Conservation (phyloP, 1,140 invertebrate genomes). For the Hycleus phaleratus region DNA sequence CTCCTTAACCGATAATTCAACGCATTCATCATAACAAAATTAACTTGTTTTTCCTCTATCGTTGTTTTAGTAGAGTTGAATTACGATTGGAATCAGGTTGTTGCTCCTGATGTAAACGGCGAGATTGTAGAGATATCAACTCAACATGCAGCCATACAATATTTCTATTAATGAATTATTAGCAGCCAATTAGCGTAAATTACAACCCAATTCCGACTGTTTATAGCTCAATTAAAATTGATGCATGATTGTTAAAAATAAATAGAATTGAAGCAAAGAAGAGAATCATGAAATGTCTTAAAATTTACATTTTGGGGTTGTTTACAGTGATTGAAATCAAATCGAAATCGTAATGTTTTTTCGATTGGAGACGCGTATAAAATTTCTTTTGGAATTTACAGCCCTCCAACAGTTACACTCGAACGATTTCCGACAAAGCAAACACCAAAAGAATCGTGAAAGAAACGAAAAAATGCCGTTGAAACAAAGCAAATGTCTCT, state of each 20-base stretch:
- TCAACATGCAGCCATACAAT: too few relatives aligned
- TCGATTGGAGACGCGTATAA: background rate
- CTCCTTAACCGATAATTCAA: slow-evolving; percentile 11
- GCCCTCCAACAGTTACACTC: slow-evolving; percentile 2
- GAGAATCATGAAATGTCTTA: too few relatives aligned
- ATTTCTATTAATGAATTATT: slow-evolving; percentile 5
- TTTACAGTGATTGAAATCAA: too few relatives aligned
- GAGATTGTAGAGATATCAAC: background rate
- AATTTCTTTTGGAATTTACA: slow-evolving; percentile 10
- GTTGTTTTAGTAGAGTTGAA: too few relatives aligned
- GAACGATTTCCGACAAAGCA: slow-evolving; percentile 15
- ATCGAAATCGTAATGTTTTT: too few relatives aligned
- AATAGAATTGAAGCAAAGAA: too few relatives aligned
- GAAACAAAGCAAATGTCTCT: slow-evolving; percentile 4
- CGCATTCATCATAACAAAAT: slow-evolving; percentile 9
- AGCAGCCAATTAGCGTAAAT: slow-evolving; percentile 7
- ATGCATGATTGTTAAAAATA: too few relatives aligned
- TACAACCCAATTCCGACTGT: slow-evolving; percentile 4
- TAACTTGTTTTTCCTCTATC: background rate
- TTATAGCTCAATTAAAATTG: too few relatives aligned
- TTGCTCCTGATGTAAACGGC: slow-evolving; percentile 5
- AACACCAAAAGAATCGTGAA: slow-evolving; percentile 5
- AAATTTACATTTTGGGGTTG: too few relatives aligned
- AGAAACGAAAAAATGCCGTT: background rate
- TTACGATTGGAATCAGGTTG: slow-evolving; percentile 1